phyloP scores from a whole-genome alignment of 2,797 vertebrate species.

The Xenops minutus region DNA sequence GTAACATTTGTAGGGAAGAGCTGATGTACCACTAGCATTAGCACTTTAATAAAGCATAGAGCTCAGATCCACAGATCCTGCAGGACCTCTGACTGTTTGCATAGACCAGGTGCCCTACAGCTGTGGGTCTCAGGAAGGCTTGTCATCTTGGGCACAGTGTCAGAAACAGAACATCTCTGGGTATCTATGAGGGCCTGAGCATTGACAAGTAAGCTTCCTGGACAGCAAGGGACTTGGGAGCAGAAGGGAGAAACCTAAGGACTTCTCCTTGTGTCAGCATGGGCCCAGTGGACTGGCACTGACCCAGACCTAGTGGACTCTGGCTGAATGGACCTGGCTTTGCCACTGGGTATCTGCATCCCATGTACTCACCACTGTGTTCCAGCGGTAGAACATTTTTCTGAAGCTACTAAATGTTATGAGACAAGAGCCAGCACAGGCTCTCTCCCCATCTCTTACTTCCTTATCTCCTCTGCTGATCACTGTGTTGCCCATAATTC shows the following conservation, averaged over 20 bases:
- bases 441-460: neutral
- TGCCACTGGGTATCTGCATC: neutral
- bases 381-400: neutral
- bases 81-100: neutral
- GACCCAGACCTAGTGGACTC: neutral
- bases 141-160: fast-evolving
- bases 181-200: neutral
- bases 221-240: neutral
- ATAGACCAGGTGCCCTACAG: fast-evolving
- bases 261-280: neutral
- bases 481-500: fast-evolving
- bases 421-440: neutral
- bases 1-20: neutral
- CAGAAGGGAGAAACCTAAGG: neutral
- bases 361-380: neutral
- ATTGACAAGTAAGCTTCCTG: neutral
- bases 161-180: neutral
- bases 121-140: neutral
- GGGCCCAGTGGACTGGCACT: neutral
- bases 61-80: neutral
- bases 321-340: fast-evolving
- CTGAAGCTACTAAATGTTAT: neutral
- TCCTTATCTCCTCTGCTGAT: neutral
- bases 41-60: neutral
- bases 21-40: neutral